Conservation (phyloP, 2,888 invertebrate genomes). For the Lepidonotus clava region DNA sequence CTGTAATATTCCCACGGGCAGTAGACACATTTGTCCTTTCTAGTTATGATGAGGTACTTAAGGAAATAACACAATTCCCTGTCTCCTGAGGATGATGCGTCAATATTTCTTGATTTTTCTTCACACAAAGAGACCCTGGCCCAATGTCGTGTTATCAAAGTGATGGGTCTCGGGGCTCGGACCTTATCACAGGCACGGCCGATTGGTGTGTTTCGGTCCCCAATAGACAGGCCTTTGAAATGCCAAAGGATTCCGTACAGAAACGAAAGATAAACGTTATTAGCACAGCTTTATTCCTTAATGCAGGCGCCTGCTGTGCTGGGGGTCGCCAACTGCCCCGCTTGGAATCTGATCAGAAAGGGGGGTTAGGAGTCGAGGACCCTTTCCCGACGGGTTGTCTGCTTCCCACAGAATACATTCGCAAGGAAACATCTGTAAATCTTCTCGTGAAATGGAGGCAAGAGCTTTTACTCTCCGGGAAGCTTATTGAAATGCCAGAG, state of each 20-base stretch:
- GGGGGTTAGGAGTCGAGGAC: background rate
- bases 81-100: too few species aligned
- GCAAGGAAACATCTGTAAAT: too few species aligned
- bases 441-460: too few species aligned
- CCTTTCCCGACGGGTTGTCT: too few species aligned
- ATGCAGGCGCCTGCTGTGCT: background rate
- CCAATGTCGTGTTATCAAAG: background rate
- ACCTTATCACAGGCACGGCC: background rate
- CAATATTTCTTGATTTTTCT: too few species aligned
- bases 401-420: too few species aligned
- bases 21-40: too few species aligned
- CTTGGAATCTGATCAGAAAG: background rate
- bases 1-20: too few species aligned
- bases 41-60: too few species aligned
- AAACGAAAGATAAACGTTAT: conserved; percentile 7
- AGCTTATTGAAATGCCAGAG: too few species aligned
- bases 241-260: background rate
- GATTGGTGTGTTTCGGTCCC: background rate
- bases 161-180: background rate
- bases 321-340: background rate
- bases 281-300: background rate
- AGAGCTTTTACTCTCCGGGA: too few species aligned
- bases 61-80: too few species aligned
- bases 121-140: background rate
- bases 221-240: background rate